Evolutionary conservation across 2,797 vertebrate species (phyloP), one percentile per base, ranked within the genome.

Genomic region (Hyperoplus lanceolatus): DNA sequence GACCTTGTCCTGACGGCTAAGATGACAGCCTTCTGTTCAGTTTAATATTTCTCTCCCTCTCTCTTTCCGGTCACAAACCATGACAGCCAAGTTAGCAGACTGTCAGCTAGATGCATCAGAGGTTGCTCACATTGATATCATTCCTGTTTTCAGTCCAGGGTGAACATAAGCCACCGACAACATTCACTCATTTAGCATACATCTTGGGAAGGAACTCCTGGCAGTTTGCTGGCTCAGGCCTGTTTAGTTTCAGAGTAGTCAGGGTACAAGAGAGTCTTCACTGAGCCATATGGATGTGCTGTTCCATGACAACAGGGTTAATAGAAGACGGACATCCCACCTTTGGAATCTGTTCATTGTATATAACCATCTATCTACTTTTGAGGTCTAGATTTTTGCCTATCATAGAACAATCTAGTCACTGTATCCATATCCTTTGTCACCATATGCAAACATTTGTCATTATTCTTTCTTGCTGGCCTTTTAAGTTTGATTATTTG

Each of bases 401-500:
- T 75, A 21, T 77, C 80, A 76, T 74, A 73, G 75, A 81, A 84
- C 74, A 29, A 51, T 68, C 42, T 64, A 85, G 68, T 85, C 83
- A 85, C 81, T 76, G 39, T 83, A 83, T 86, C 65, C 64, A 78
- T 51, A 80, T 85, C 81, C 61, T 88, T 91, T 76, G 79, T 89
- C 87, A 84, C 84, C 88, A 92, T 91, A 90, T 92, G 89, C 93
- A 93, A 92, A 88, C 79, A 82, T 86, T 78, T 82, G 79, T 86
- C 74, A 58, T 89, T 90, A 29, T 91, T 86, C 67, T 87, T 89
- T 93, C 77, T 89, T 43, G 88, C 90, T 88, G 91, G 83, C 87
- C 86, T 92, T 93, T 29, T 85, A 38, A 87, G 86, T 94, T 94
- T 75, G 65, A 90, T 90, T 93, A 92, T 95, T 92, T 88, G 91